Evolutionary conservation across 2,113 vertebrate genomes (phyloP), one percentile per base, ranked within the genome.

Genomic region (Ophiodon elongatus): DNA sequence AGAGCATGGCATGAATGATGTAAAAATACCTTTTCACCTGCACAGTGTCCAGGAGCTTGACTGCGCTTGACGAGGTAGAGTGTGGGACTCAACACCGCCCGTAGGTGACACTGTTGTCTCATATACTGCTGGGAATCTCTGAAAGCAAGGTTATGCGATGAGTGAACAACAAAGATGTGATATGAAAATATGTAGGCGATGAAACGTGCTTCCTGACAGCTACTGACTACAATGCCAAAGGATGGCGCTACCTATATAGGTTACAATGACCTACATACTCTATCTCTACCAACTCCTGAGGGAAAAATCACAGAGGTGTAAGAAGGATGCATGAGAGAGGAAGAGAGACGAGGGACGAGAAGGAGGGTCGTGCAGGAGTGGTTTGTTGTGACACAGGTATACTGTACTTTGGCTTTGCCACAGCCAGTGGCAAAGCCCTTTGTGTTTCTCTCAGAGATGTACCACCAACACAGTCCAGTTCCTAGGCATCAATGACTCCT

Each of bases 61-160:
- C 17, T 50, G 27, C 35, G 31, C 45, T 54, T 37, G 47, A 60
- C 0, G 8, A 29, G 17, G 25, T 54, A 60, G 2, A 4, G n/a
- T 80, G 80, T 29, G 76, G 45, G 1, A 82, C 66, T 41, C 9
- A 25, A 10, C 2, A 43, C 47, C 0, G 33, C 92, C 94, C 5
- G n/a, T 92, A 94, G 95, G 90, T 93, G 95, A 68, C 94, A 94
- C 93, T 96, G 90, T 95, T 93, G 92, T 76, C 86, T 88, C 89
- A 81, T 21, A 43, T 35, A 83, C 80, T 33, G 56, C 19, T 37
- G n/a, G 15, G 69, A 7, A 39, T 25, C 50, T 68, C 27, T 72
- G 65, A 25, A 54, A 56, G 37, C 59, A 54, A 72, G 62, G 73
- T 72, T 79, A 62, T 29, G 54, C 62, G 74, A 79, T 62, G 68